Percentiles rank a stretch among this genome's conserved stretches.
phyloP scores from a whole-genome alignment of 2,888 invertebrate genomes.

The Podotricha telesiphe region DNA sequence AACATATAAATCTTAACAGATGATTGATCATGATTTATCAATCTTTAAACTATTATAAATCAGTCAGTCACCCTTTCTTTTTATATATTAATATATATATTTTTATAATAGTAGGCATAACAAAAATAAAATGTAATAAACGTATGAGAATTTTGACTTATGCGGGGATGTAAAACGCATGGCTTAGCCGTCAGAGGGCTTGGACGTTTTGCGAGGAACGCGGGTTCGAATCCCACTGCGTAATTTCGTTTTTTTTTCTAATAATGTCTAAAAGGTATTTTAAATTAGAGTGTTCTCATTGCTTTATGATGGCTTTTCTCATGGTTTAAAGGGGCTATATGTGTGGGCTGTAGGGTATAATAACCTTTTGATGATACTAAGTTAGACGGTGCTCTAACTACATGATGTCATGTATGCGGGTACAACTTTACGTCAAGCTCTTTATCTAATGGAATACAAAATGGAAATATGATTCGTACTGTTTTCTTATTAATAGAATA shows the following conservation, averaged over 20 bases:
- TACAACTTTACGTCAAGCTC: not conserved
- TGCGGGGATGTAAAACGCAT: too few species aligned
- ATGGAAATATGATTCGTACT: not conserved
- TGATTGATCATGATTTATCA: not conserved
- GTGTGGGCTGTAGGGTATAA: not conserved
- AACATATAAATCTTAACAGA: too few species aligned
- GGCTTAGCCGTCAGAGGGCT: too few species aligned
- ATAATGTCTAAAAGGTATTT: too few species aligned
- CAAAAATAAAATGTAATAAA: too few species aligned
- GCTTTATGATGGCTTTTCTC: not conserved
- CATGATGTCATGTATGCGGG: constrained; percentile 23
- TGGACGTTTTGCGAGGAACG: too few species aligned
- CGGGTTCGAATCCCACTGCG: too few species aligned
- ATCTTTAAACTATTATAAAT: not conserved
- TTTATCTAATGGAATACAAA: not conserved
- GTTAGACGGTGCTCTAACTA: not conserved
- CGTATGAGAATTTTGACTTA: too few species aligned
- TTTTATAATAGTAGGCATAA: too few species aligned
- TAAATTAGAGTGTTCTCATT: too few species aligned
- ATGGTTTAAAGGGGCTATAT: constrained; percentile 1
- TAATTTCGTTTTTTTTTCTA: too few species aligned
- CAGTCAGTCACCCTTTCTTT: not conserved
- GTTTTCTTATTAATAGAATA: too few species aligned
- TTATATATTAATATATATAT: not conserved
- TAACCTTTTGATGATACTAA: not conserved